These are phyloP conservation scores for Acholoe squamosa DNA, from an alignment of 2,888 invertebrate genomes.

Conservation along the genomic window DNA sequence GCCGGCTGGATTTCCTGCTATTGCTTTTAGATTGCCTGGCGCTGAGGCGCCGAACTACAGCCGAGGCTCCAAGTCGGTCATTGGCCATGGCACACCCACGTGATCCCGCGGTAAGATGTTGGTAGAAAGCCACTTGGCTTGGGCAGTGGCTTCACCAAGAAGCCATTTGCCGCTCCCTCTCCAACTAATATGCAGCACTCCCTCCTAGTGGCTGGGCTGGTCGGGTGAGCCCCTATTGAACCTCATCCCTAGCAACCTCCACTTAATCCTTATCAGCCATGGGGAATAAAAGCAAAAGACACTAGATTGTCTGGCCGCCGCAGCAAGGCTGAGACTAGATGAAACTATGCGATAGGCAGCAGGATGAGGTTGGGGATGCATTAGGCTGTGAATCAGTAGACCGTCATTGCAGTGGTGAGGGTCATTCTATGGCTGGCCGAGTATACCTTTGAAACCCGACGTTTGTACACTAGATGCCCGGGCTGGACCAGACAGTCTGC, in stretches of 20 bases:
- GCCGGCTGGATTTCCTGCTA: constrained; percentile 22
- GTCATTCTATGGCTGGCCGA: neutral
- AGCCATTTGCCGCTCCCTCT: constrained; percentile 26
- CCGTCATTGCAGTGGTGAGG: neutral
- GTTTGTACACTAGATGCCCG: neutral
- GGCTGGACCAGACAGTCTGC: neutral
- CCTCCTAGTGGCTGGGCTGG: neutral
- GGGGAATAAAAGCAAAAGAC: neutral
- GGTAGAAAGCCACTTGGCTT: constrained; percentile 36
- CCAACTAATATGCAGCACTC: neutral
- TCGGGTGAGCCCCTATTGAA: neutral
- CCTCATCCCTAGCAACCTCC: neutral
- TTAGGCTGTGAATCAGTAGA: neutral
- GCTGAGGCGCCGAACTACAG: neutral
- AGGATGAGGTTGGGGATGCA: neutral
- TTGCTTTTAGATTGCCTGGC: constrained; percentile 9
- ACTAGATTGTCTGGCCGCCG: neutral
- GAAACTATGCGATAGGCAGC: neutral
- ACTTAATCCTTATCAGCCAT: neutral
- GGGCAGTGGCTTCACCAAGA: constrained; percentile 23
- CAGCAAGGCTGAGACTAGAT: neutral
- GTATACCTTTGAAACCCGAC: neutral
- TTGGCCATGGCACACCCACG: constrained; percentile 5
- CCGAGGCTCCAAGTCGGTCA: neutral
- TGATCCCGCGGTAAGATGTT: neutral